Evolutionary conservation across 2,888 invertebrate species (phyloP).

Genomic region (Stegana nigrithorax): DNA sequence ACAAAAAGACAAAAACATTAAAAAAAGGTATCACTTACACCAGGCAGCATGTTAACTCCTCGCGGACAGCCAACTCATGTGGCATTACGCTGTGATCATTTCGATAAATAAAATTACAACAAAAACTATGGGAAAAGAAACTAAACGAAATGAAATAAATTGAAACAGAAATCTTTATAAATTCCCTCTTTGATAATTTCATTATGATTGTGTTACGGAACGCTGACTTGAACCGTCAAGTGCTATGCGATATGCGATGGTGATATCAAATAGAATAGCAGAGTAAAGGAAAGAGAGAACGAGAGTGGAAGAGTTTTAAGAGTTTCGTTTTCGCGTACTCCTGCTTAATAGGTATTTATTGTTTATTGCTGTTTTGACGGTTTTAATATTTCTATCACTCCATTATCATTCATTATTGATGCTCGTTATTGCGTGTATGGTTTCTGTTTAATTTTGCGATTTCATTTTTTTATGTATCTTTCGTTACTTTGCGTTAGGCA

Average conservation of each 20-base stretch:
- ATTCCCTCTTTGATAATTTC: no score
- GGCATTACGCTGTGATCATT: no score
- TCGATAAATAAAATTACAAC: no score
- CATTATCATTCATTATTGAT: constrained; percentile 16
- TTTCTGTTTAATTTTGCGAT: not conserved
- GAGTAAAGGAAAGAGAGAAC: no score
- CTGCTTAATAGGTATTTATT: constrained; percentile 4
- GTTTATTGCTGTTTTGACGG: constrained; percentile 18
- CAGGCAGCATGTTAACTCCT: no score
- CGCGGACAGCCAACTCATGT: no score
- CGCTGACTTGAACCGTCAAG: constrained; percentile 1
- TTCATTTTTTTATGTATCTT: not conserved
- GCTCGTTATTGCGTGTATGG: not conserved
- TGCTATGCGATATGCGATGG: no score
- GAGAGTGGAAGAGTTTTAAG: no score
- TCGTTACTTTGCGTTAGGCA: not conserved
- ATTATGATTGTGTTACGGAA: no score
- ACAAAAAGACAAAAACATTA: not conserved
- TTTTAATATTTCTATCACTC: constrained; percentile 15
- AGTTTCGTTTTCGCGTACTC: no score
- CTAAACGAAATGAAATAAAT: constrained; percentile 10
- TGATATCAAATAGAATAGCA: no score
- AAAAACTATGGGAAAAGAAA: no score
- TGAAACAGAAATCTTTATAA: constrained; percentile 15
- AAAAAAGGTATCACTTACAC: constrained; percentile 12